A percentile compares a stretch with the other conserved stretches of the same genome.
phyloP scores from a whole-genome alignment of 2,888 invertebrate species.

The Scaeva pyrastri region DNA sequence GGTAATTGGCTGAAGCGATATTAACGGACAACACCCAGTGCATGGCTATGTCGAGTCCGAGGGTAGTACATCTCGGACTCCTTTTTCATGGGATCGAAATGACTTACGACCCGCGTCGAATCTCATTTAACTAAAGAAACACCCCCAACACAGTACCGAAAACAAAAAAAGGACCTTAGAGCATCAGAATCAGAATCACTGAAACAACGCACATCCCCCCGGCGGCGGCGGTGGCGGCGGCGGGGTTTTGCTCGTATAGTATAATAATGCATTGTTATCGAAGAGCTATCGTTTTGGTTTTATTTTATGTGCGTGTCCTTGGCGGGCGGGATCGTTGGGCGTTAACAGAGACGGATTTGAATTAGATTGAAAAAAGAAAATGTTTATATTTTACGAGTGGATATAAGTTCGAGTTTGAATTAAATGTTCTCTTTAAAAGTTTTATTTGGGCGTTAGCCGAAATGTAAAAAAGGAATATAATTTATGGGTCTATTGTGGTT shows the following conservation, averaged over 20 bases:
- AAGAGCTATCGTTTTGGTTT: slow-evolving; percentile 63
- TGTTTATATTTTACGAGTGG: too few relatives aligned
- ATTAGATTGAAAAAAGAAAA: neutral
- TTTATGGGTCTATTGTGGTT: too few relatives aligned
- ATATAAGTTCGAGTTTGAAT: too few relatives aligned
- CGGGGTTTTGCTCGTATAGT: slow-evolving; percentile 22
- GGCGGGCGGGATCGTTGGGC: neutral
- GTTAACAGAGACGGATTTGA: neutral
- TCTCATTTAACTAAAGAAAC: slow-evolving; percentile 39
- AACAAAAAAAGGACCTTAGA: neutral
- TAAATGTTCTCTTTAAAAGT: too few relatives aligned
- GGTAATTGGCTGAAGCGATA: slow-evolving; percentile 37
- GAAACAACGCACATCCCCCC: slow-evolving; percentile 56
- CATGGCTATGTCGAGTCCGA: neutral
- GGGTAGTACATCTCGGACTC: slow-evolving; percentile 28
- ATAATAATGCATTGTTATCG: slow-evolving; percentile 73
- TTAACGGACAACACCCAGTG: neutral
- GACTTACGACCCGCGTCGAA: slow-evolving; percentile 26
- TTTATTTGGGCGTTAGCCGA: too few relatives aligned
- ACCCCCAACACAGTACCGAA: neutral
- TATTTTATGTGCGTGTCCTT: slow-evolving; percentile 55
- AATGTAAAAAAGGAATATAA: too few relatives aligned
- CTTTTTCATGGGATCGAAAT: slow-evolving; percentile 40
- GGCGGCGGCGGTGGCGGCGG: too few relatives aligned
- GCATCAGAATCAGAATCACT: too few relatives aligned